Percentiles rank a stretch among this genome's conserved stretches.
Conservation (phyloP, 2,113 vertebrate species). For the Leucosticte australis region DNA sequence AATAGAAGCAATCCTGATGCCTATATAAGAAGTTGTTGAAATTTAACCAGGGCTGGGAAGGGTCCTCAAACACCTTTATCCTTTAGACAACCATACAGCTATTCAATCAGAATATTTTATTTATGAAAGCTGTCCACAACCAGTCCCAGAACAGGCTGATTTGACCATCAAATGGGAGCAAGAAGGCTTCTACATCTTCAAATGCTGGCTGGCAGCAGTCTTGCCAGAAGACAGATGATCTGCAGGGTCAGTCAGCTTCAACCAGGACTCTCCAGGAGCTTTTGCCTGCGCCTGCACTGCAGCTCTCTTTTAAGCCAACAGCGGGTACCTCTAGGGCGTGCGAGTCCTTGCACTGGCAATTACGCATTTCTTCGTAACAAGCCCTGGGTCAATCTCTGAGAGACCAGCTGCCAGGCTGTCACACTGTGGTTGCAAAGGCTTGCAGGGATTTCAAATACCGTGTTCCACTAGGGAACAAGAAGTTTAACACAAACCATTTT, state of each 20-base stretch:
- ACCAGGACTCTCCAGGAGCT: not conserved
- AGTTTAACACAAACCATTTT: not conserved
- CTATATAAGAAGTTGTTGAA: not conserved
- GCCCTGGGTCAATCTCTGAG: not conserved
- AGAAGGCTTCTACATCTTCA: not conserved
- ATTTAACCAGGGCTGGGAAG: not conserved
- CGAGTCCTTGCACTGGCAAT: rapidly evolving
- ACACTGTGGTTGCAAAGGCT: not conserved
- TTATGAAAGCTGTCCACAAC: not conserved
- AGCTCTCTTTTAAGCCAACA: not conserved
- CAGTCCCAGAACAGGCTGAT: not conserved
- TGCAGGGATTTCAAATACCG: not conserved
- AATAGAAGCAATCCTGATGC: not conserved
- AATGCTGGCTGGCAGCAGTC: not conserved
- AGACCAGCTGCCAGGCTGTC: not conserved
- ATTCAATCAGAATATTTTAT: not conserved
- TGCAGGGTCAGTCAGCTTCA: not conserved
- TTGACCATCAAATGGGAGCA: not conserved
- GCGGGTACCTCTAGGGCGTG: not conserved
- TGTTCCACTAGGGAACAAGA: not conserved
- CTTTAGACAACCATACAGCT: not conserved
- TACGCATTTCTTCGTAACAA: not conserved
- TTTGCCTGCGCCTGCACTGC: not conserved
- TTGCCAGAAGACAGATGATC: not conserved
- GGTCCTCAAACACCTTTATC: not conserved